Conservation (phyloP, 1,140 invertebrate species). For the Polypedilum pembai region DNA sequence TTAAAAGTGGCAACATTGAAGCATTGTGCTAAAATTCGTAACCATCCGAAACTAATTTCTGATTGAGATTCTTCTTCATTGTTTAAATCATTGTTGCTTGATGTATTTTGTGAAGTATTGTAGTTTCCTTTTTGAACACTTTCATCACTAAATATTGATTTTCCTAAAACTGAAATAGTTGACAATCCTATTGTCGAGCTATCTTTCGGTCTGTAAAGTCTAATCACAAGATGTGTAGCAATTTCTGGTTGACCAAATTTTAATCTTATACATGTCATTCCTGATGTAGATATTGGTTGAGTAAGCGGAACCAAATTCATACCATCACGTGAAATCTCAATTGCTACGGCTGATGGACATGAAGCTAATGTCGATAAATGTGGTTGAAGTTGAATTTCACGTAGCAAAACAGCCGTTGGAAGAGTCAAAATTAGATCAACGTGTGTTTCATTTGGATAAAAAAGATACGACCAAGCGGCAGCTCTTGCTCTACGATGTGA, state of each 20-base stretch:
- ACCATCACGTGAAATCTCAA: slow-evolving; percentile 61
- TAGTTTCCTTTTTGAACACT: slow-evolving; percentile 33
- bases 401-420: slow-evolving; percentile 81
- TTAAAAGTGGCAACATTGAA: slow-evolving; percentile 39
- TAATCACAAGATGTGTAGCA: slow-evolving; percentile 53
- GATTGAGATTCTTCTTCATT: slow-evolving; percentile 41
- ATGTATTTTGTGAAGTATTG: slow-evolving; percentile 31
- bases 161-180: slow-evolving; percentile 77
- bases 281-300: slow-evolving; percentile 67
- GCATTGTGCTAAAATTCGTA: slow-evolving; percentile 40
- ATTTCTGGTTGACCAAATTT: slow-evolving; percentile 74
- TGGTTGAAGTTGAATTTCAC: slow-evolving; percentile 81
- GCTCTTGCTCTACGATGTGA: slow-evolving; percentile 74
- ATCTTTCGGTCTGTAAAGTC: slow-evolving; percentile 60
- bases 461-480: slow-evolving; percentile 87
- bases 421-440: slow-evolving; percentile 79
- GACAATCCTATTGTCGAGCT: slow-evolving; percentile 80
- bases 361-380: slow-evolving; percentile 78
- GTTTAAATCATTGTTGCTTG: neutral
- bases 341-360: slow-evolving; percentile 80
- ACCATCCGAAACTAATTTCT: slow-evolving; percentile 42
- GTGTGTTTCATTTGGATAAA: slow-evolving; percentile 82
- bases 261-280: slow-evolving; percentile 76
- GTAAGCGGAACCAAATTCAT: slow-evolving; percentile 50
- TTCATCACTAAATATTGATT: slow-evolving; percentile 50